phyloP scores from a whole-genome alignment of 2,113 vertebrate genomes.

The Ammodramus savannarum region DNA sequence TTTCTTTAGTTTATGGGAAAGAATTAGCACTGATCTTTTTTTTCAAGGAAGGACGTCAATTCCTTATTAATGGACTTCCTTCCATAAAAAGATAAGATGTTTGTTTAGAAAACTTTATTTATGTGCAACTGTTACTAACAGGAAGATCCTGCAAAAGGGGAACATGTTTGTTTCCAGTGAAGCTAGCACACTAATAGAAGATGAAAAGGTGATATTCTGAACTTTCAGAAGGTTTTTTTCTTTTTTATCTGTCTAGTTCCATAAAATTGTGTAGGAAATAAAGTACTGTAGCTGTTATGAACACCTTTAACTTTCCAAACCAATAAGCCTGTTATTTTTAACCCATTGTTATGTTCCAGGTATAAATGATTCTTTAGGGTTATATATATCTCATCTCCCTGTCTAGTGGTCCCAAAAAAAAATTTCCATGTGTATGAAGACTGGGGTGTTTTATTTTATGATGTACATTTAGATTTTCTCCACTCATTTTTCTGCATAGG shows the following conservation, averaged over 20 bases:
- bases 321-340: background rate
- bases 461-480: background rate
- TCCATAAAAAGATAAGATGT: conserved; percentile 76
- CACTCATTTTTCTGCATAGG: background rate
- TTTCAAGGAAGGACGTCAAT: conserved; percentile 71
- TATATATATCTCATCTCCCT: background rate
- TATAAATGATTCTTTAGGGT: background rate
- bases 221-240: background rate
- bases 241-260: background rate
- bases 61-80: conserved; percentile 77
- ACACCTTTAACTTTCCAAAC: background rate
- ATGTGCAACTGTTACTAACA: conserved; percentile 68
- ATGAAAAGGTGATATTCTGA: background rate
- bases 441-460: background rate
- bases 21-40: conserved; percentile 43
- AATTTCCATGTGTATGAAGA: background rate
- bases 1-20: conserved; percentile 71
- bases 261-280: background rate
- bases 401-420: background rate
- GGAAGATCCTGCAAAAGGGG: conserved; percentile 50
- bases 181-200: conserved; percentile 14
- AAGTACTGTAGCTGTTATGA: background rate
- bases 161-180: conserved; percentile 55
- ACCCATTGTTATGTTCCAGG: background rate
- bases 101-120: conserved; percentile 74